These are phyloP conservation scores for Stenopsyche tienmushanensis DNA, from an alignment of 1,140 invertebrate genomes.

Conservation along the genomic window DNA sequence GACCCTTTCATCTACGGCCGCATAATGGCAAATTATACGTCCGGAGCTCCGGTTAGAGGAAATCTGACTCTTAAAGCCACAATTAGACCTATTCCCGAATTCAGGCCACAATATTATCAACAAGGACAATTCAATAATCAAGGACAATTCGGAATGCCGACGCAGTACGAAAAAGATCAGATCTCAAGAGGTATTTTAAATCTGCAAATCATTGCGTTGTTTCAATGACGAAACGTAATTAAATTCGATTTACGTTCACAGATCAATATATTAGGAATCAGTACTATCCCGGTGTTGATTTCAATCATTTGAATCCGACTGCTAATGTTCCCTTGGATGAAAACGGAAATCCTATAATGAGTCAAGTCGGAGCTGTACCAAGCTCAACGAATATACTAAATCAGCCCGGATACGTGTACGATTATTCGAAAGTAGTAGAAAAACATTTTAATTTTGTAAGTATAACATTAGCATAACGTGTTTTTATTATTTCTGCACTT, in stretches of 20 bases:
- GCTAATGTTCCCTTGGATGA: conserved; percentile 40
- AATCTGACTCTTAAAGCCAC: conserved; percentile 84
- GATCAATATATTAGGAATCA: conserved; percentile 35
- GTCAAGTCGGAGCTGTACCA: conserved; percentile 43
- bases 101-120: conserved; percentile 52
- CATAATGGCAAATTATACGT: conserved; percentile 92
- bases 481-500: conserved; percentile 3
- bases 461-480: conserved; percentile 33
- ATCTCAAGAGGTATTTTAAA: conserved; percentile 34
- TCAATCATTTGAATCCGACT: conserved; percentile 3
- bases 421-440: conserved; percentile 62
- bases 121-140: conserved; percentile 48
- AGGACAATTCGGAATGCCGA: conserved; percentile 41
- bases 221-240: not conserved
- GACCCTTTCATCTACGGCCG: conserved; percentile 80
- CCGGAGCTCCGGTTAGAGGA: conserved; percentile 77
- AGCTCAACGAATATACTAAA: conserved; percentile 53
- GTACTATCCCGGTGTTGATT: conserved; percentile 34
- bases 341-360: conserved; percentile 40
- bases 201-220: not conserved
- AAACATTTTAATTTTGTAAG: conserved; percentile 74
- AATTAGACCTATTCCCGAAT: conserved; percentile 66
- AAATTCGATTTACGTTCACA: conserved; percentile 4
- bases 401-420: conserved; percentile 55
- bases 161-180: conserved; percentile 43